These are phyloP conservation scores for Oscheius myriophilus DNA, from an alignment of 2,888 invertebrate species.

Conservation along the genomic window DNA sequence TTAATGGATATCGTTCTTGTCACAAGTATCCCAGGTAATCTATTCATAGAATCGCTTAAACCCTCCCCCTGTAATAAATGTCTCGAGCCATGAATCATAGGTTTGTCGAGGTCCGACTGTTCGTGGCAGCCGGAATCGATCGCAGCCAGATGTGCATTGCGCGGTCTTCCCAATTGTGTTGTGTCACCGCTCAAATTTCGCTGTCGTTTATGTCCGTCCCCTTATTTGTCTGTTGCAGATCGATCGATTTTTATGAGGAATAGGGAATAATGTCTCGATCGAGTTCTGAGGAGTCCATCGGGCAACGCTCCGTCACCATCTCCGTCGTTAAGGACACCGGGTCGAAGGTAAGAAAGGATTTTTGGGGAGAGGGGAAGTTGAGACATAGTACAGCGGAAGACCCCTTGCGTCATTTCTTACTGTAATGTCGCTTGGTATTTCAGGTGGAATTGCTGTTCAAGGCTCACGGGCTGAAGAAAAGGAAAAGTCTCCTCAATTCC, in stretches of 20 bases:
- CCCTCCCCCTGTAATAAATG: not conserved
- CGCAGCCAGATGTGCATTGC: slow-evolving; percentile 24
- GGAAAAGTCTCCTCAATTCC: slow-evolving; percentile 53
- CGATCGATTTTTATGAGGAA: slow-evolving; percentile 6
- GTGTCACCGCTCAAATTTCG: not conserved
- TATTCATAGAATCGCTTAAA: not conserved
- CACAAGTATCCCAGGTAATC: not conserved
- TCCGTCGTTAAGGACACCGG: slow-evolving; percentile 63
- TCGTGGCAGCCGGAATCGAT: slow-evolving; percentile 27
- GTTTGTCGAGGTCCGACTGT: slow-evolving; percentile 14
- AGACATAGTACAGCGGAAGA: no score
- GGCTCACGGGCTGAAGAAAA: slow-evolving; percentile 65
- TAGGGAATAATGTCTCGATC: slow-evolving; percentile 21
- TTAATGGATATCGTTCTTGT: no score
- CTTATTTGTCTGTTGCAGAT: not conserved
- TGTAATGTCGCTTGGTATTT: slow-evolving; percentile 8
- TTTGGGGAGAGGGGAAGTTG: not conserved
- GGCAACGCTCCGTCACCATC: slow-evolving; percentile 39
- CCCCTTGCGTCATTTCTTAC: no score
- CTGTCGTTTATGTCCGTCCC: not conserved
- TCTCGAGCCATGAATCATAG: not conserved
- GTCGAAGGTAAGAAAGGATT: slow-evolving; percentile 56
- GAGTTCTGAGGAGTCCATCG: slow-evolving; percentile 24
- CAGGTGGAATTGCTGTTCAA: slow-evolving; percentile 63
- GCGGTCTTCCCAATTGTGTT: slow-evolving; percentile 8